These are phyloP conservation scores for Ancistrus triradiatus DNA, from an alignment of 2,113 vertebrate species.

Conservation along the genomic window DNA sequence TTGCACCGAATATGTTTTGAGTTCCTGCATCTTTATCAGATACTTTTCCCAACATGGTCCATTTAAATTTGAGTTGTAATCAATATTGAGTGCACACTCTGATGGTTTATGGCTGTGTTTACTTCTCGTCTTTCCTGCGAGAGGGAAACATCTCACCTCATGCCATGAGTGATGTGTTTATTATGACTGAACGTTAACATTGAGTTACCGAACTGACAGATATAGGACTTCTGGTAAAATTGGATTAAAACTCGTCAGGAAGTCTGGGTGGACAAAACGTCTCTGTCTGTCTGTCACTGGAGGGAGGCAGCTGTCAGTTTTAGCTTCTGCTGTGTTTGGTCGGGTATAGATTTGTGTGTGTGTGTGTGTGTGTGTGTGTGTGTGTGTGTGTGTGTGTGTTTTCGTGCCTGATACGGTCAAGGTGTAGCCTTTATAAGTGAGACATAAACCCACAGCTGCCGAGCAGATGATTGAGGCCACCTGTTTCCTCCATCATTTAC, in stretches of 20 bases:
- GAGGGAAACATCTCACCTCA: constrained; percentile 3
- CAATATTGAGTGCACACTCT: background rate
- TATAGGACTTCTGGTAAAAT: constrained; percentile 7
- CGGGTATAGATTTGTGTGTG: too few relatives aligned
- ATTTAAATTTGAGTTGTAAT: constrained; percentile 9
- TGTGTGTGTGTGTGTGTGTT: constrained; percentile 26
- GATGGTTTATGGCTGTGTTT: constrained; percentile 14
- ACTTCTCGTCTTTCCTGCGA: constrained; percentile 3
- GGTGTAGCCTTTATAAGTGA: constrained; percentile 44
- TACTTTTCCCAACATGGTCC: background rate
- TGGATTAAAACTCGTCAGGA: too few relatives aligned
- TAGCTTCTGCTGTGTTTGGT: constrained; percentile 15
- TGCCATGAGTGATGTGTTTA: constrained; percentile 12
- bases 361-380: too few relatives aligned
- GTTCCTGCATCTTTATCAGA: background rate
- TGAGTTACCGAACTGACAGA: background rate
- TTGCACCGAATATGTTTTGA: too few relatives aligned
- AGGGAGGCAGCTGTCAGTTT: background rate
- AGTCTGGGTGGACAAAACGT: too few relatives aligned
- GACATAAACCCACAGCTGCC: constrained; percentile 48
- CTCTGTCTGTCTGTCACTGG: too few relatives aligned
- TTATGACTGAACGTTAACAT: constrained; percentile 10
- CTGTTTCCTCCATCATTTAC: constrained; percentile 53
- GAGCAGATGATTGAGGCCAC: constrained; percentile 53
- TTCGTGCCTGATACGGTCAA: constrained; percentile 40